phyloP scores from a whole-genome alignment of 2,888 invertebrate species.

The Clepsis dumicolana region DNA sequence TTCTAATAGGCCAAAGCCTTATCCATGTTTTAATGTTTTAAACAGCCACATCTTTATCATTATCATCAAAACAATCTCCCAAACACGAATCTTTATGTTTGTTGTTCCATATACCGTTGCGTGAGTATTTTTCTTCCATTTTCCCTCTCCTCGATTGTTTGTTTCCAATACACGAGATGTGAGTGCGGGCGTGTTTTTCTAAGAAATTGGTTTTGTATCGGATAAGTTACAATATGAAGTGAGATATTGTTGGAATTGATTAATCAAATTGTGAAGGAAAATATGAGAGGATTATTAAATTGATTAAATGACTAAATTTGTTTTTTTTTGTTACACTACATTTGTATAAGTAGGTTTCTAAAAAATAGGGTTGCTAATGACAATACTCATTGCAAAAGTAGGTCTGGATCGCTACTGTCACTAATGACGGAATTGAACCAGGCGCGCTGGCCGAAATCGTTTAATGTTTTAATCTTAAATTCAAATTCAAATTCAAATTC shows the following conservation, averaged over 20 bases:
- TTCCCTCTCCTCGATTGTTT: slow-evolving; percentile 60
- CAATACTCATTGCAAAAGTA: too few relatives aligned
- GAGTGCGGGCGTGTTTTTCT: slow-evolving; percentile 68
- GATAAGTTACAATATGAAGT: slow-evolving; percentile 32
- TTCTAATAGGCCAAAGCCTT: too few relatives aligned
- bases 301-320: neutral
- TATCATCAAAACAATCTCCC: slow-evolving; percentile 9
- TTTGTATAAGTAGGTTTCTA: too few relatives aligned
- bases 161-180: slow-evolving; percentile 57
- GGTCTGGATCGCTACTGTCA: too few relatives aligned
- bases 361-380: too few relatives aligned
- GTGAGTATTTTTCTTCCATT: slow-evolving; percentile 74
- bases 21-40: too few relatives aligned
- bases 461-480: neutral
- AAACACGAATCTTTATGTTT: slow-evolving; percentile 30
- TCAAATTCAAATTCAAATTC: neutral
- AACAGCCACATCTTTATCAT: slow-evolving; percentile 20
- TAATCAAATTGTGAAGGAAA: slow-evolving; percentile 29
- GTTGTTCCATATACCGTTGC: slow-evolving; percentile 49
- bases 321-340: too few relatives aligned
- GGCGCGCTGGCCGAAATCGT: neutral
- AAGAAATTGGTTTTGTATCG: slow-evolving; percentile 60
- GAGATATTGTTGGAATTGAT: slow-evolving; percentile 24
- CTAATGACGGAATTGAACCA: too few relatives aligned
- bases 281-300: neutral